Conservation (phyloP, 2,888 invertebrate species). For the Gymnoscelis rufifasciata region DNA sequence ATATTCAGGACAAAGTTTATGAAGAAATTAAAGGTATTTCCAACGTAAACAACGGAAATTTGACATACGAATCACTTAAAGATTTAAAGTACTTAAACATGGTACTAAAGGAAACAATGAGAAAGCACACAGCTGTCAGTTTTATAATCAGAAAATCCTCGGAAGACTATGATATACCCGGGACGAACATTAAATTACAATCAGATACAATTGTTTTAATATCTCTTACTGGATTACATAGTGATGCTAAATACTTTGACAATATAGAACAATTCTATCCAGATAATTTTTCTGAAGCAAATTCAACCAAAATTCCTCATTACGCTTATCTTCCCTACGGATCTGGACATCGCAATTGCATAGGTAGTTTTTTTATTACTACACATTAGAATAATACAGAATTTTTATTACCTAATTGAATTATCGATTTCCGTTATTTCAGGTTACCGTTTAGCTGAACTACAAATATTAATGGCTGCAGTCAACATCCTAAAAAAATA, state of each 20-base stretch:
- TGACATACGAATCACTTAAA: conserved; percentile 37
- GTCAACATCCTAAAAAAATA: neutral
- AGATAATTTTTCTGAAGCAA: conserved; percentile 36
- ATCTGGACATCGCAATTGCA: conserved; percentile 42
- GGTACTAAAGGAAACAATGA: conserved; percentile 37
- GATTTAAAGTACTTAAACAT: conserved; percentile 46
- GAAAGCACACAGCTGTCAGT: conserved; percentile 33
- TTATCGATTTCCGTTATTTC: neutral
- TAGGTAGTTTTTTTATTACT: conserved; percentile 33
- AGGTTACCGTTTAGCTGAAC: neutral
- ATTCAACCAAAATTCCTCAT: conserved; percentile 26
- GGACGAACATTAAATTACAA: conserved; percentile 29
- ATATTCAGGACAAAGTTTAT: neutral
- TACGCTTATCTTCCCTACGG: conserved; percentile 29
- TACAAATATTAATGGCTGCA: neutral
- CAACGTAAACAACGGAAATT: conserved; percentile 13
- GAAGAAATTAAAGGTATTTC: too few species aligned
- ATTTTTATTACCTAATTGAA: too few species aligned
- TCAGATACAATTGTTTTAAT: conserved; percentile 28
- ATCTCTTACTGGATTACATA: conserved; percentile 33
- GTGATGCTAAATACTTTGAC: conserved; percentile 40
- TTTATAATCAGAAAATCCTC: conserved; percentile 13
- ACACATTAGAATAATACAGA: too few species aligned
- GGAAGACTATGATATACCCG: conserved; percentile 26
- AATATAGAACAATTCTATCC: conserved; percentile 41